A percentile compares a stretch with the other conserved stretches of the same genome.
These are phyloP conservation scores for Hemibagrus guttatus DNA, from an alignment of 2,797 vertebrate genomes.

Conservation along the genomic window DNA sequence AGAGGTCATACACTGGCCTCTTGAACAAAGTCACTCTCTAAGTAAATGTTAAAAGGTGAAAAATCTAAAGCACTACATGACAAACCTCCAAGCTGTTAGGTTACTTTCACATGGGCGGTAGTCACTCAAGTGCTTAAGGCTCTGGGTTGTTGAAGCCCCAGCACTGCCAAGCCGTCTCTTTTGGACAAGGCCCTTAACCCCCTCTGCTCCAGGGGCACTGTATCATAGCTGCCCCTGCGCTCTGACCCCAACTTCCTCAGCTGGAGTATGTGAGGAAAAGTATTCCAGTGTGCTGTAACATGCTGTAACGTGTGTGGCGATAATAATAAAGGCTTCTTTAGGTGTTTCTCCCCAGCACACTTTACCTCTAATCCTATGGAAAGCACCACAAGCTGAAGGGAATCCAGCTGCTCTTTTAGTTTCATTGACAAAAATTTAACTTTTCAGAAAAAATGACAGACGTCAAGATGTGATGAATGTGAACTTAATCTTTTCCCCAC, in stretches of 20 bases:
- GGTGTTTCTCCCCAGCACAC: neutral
- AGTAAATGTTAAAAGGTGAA: neutral
- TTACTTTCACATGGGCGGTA: neutral
- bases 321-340: no score
- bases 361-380: neutral
- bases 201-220: no score
- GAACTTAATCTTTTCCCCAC: no score
- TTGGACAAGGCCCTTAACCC: no score
- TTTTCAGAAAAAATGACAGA: neutral
- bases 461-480: neutral
- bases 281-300: no score
- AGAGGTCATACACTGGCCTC: neutral
- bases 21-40: neutral
- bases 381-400: neutral
- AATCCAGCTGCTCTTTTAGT: neutral
- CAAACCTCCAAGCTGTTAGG: neutral
- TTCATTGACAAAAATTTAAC: neutral
- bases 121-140: no score
- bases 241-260: no score
- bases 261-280: no score
- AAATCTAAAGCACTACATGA: neutral
- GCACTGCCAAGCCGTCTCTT: no score
- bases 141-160: no score
- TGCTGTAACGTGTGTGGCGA: no score
- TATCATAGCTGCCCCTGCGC: no score